Evolutionary conservation across 2,888 invertebrate genomes (phyloP), one percentile per base, ranked within the genome.

Genomic region (Dryadula phaetusa): DNA sequence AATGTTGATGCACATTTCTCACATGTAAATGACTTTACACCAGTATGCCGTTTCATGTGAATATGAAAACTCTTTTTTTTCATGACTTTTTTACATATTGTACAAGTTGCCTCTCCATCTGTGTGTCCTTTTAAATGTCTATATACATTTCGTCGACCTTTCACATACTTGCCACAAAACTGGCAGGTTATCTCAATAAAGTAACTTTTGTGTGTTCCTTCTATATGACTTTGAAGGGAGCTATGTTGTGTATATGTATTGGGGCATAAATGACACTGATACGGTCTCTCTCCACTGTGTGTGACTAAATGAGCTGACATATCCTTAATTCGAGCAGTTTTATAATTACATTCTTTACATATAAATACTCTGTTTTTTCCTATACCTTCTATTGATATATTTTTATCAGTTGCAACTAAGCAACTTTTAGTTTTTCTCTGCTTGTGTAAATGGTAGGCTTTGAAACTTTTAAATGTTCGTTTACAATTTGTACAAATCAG

Each of bases 1-100:
- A 87, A 91, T 18, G 85, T 78, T 6, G 82, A 78, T 0, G 87
- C 85, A 72, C 91, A 92, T 14, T 76, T 76, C 62, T 90, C 90
- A 76, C 91, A 91, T 0, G 86, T 79, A 64, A 71, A 87, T 0
- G 81, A 75, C 67, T 85, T 88, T 0, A 83, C 72, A 0, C 85
- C 87, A 1, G 76, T 77, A 62, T 91, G 91, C 14, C 91, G 71
- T 54, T 77, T 72, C 82, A 90, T 83, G 53, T 92, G 91, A 2
- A 70, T 68, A 0, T 62, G 64, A 10, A 86, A 74, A 47, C 66
- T 65, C 10, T 77, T 79, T 20, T 74, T 78, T 56, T 77, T 80
- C 0, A 90, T 75, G 0, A 76, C 70, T 72, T 85, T 85, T 12
- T 78, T 76, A 62, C 86, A 87, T 3, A 84, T 64, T 1, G 80